Conservation (phyloP, 2,888 invertebrate species). For the Polylopha cassiicola region DNA sequence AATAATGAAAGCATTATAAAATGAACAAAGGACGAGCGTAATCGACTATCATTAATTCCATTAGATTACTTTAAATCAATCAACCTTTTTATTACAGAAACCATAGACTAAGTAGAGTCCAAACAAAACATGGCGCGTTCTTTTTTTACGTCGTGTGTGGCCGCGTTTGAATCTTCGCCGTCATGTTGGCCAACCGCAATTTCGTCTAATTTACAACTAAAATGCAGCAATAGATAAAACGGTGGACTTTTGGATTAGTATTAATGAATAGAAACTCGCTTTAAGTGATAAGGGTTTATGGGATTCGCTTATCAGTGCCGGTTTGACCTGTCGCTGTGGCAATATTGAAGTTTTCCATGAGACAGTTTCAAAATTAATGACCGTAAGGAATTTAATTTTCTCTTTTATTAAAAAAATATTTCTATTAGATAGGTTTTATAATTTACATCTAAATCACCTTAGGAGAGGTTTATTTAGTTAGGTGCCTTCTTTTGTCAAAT, state of each 20-base stretch:
- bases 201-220: slow-evolving; percentile 50
- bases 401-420: no score
- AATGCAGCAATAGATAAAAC: slow-evolving; percentile 43
- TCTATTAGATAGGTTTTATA: no score
- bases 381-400: no score
- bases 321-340: no score
- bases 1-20: neutral
- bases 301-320: no score
- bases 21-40: slow-evolving; percentile 2
- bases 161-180: slow-evolving; percentile 38
- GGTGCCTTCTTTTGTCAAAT: no score
- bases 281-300: slow-evolving; percentile 39
- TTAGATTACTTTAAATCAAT: slow-evolving; percentile 2
- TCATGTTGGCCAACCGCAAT: slow-evolving; percentile 51
- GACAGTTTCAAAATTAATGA: no score
- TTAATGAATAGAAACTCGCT: slow-evolving; percentile 42
- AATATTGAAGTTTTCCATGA: no score
- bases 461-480: no score
- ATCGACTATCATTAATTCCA: neutral
- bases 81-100: neutral
- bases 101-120: neutral
- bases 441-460: no score
- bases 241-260: slow-evolving; percentile 44
- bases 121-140: slow-evolving; percentile 12
- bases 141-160: slow-evolving; percentile 52